Conservation (phyloP, 2,888 invertebrate genomes). For the Pachymerium ferrugineum region DNA sequence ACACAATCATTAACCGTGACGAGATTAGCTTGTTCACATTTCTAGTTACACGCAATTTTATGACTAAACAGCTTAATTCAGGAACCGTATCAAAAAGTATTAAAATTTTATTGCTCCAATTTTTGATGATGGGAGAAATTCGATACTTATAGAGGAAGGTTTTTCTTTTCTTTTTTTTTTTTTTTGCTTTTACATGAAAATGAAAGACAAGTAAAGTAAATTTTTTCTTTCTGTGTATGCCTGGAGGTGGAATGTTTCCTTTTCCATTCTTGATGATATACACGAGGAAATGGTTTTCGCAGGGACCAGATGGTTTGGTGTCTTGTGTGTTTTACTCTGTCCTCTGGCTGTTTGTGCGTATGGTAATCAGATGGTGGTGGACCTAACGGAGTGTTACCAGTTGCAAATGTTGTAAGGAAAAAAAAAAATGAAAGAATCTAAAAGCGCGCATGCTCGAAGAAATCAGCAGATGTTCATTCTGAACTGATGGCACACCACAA, state of each 20-base stretch:
- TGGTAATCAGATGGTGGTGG: constrained; percentile 23
- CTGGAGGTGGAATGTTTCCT: neutral
- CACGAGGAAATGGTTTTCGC: neutral
- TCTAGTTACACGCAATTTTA: constrained; percentile 14
- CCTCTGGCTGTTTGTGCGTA: constrained; percentile 1
- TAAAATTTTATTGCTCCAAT: neutral
- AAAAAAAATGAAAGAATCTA: neutral
- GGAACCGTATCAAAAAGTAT: neutral
- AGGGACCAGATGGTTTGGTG: constrained; percentile 21
- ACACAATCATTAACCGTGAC: neutral
- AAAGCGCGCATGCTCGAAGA: constrained; percentile 8
- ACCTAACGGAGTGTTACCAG: constrained; percentile 16
- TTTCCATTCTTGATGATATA: neutral
- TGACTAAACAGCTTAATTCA: neutral
- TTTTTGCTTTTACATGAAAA: too few species aligned
- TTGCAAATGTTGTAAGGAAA: too few species aligned
- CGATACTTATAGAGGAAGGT: too few species aligned
- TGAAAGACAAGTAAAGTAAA: too few species aligned
- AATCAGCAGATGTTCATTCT: constrained; percentile 27
- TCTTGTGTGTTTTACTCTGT: constrained; percentile 3
- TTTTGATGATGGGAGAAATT: neutral
- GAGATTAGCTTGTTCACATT: constrained; percentile 11
- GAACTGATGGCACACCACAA: constrained; percentile 23
- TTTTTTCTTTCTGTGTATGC: neutral
- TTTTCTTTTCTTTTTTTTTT: too few species aligned